Percentiles rank a stretch among this genome's conserved stretches.
Evolutionary conservation across 2,113 vertebrate species (phyloP).

Genomic region (Muntiacus reevesi): DNA sequence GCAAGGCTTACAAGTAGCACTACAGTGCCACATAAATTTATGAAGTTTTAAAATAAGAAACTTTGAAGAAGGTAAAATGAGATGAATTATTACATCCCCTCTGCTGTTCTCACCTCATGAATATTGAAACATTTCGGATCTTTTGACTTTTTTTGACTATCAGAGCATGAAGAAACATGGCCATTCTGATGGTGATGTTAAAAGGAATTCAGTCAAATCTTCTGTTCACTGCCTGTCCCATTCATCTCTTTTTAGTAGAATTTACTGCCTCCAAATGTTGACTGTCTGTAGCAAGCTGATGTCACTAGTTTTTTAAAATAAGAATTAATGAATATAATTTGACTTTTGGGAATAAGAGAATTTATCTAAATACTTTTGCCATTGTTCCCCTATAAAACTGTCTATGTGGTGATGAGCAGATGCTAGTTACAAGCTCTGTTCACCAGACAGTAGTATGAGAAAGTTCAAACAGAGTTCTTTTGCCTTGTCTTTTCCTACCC

Average conservation of each 20-base stretch:
- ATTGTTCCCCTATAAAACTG: conserved; percentile 9
- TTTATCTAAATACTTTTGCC: conserved; percentile 4
- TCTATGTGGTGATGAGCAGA: not conserved
- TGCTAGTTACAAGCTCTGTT: not conserved
- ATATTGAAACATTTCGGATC: conserved; percentile 68
- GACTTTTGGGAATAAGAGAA: not conserved
- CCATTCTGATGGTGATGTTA: conserved; percentile 72
- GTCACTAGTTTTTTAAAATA: not conserved
- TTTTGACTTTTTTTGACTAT: conserved; percentile 77
- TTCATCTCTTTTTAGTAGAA: conserved; percentile 78
- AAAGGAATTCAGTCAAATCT: conserved; percentile 75
- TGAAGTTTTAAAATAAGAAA: conserved; percentile 54
- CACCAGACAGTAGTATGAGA: not conserved
- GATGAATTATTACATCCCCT: conserved; percentile 44
- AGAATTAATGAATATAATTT: conserved; percentile 20
- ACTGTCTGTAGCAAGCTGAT: conserved; percentile 77
- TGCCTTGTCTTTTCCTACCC: not conserved
- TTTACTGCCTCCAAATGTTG: conserved; percentile 77
- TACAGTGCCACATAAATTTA: conserved; percentile 15
- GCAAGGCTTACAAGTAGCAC: not conserved
- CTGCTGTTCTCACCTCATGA: conserved; percentile 51
- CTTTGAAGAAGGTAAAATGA: conserved; percentile 46
- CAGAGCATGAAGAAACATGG: conserved; percentile 84
- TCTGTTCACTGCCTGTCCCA: conserved; percentile 77
- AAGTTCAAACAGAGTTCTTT: not conserved